Conservation (phyloP, 2,888 invertebrate genomes). For the Cheilosia grossa region DNA sequence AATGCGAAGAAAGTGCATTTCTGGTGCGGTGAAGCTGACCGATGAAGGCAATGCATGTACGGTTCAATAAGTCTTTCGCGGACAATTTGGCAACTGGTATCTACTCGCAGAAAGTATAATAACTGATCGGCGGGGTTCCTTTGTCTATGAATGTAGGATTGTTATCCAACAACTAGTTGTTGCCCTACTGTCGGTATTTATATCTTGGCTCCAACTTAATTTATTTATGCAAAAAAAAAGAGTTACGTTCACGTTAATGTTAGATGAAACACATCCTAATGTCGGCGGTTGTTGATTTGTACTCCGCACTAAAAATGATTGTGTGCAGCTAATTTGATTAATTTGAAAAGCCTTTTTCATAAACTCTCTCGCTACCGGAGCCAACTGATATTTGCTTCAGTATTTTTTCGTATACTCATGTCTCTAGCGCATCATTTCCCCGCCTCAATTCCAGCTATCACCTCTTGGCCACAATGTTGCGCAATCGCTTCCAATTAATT, state of each 20-base stretch:
- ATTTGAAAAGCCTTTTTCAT: no score
- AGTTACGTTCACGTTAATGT: not conserved
- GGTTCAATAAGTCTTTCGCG: no score
- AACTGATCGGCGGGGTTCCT: no score
- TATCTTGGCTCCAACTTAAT: not conserved
- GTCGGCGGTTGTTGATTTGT: not conserved
- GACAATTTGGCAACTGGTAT: no score
- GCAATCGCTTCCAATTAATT: not conserved
- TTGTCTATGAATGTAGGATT: no score
- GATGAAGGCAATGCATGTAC: no score
- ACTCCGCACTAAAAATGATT: not conserved
- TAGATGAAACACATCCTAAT: not conserved
- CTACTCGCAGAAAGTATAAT: no score
- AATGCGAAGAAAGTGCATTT: conserved; percentile 3
- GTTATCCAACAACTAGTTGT: no score
- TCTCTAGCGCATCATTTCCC: not conserved
- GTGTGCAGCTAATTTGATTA: no score
- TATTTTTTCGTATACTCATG: not conserved
- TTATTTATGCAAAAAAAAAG: not conserved
- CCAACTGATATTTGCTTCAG: not conserved
- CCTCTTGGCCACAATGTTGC: not conserved
- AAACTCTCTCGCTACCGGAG: no score
- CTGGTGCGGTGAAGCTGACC: not conserved
- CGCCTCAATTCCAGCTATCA: not conserved
- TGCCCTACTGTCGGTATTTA: no score